Evolutionary conservation across 2,113 vertebrate species (phyloP).

Genomic region (Zosterops hypoxanthus): DNA sequence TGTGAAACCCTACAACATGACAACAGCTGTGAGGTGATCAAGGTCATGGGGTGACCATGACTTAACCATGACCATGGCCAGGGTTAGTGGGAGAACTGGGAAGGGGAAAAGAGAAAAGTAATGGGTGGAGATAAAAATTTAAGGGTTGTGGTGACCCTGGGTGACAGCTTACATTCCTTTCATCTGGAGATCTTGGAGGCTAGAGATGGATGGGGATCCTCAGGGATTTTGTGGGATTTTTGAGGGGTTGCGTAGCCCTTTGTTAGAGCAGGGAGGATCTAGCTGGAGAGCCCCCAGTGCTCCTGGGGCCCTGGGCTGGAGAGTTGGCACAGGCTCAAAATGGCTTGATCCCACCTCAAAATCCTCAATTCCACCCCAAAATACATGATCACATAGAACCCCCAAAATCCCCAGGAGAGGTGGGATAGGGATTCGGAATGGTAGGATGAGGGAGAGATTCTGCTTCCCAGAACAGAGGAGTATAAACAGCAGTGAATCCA

Average conservation of each 20-base stretch:
- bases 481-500: not conserved
- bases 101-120: not conserved
- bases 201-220: not conserved
- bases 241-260: not conserved
- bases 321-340: not conserved
- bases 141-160: not conserved
- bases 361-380: not conserved
- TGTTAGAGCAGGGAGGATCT: not conserved
- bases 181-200: too few relatives aligned
- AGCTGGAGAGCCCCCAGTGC: not conserved
- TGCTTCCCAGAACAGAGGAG: not conserved
- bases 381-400: not conserved
- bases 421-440: not conserved
- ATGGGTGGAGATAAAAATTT: not conserved
- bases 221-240: not conserved
- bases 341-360: not conserved
- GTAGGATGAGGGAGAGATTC: not conserved
- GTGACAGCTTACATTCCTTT: not conserved
- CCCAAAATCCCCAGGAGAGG: not conserved
- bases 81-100: too few relatives aligned
- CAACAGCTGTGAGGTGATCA: too few relatives aligned
- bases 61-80: too few relatives aligned
- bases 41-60: too few relatives aligned
- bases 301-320: not conserved
- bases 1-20: too few relatives aligned